Evolutionary conservation across 2,797 vertebrate genomes (phyloP), one percentile per base, ranked within the genome.

Genomic region (Manis javanica): DNA sequence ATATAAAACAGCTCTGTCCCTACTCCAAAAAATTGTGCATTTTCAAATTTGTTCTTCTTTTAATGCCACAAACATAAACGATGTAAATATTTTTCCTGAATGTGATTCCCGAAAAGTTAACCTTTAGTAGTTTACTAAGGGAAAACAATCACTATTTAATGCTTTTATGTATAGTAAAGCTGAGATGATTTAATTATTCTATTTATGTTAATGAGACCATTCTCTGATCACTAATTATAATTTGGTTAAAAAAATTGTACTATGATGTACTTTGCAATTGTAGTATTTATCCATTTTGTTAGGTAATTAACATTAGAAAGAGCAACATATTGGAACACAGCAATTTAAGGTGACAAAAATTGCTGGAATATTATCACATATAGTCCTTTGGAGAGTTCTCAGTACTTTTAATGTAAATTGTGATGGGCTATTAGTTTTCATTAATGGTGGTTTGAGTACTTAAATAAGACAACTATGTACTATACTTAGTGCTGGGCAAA

Each of bases 371-470:
- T 91, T 93, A 96, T 92, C 91, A 96, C 93, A 98, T 98, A 96
- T 96, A 98, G 97, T 97, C 96, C 98, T 98, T 98, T 95, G 63
- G 98, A 98, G 98, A 98, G 94, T 98, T 98, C 92, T 93, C 57
- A 95, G 97, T 71, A 96, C 84, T 97, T 96, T 14, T 93, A 98
- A 98, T 97, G 97, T 94, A 98, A 97, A 98, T 98, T 97, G 97
- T 97, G 98, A 99, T 98, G 98, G 98, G 97, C 96, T 98, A 98
- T 99, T 99, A 98, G 98, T 98, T 99, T 98, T 98, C 98, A 99
- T 98, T 99, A 99, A 98, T 98, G 97, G 93, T 97, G 83, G 97
- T 96, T 97, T 95, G 96, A 98, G 98, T 98, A 98, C 98, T 98
- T 98, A 98, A 96, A 97, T 96, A 98, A 98, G 98, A 98, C 98